A percentile compares a stretch with the other conserved stretches of the same genome.
These are phyloP conservation scores for Melanocharis versteri DNA, from an alignment of 2,113 vertebrate genomes.

Conservation along the genomic window DNA sequence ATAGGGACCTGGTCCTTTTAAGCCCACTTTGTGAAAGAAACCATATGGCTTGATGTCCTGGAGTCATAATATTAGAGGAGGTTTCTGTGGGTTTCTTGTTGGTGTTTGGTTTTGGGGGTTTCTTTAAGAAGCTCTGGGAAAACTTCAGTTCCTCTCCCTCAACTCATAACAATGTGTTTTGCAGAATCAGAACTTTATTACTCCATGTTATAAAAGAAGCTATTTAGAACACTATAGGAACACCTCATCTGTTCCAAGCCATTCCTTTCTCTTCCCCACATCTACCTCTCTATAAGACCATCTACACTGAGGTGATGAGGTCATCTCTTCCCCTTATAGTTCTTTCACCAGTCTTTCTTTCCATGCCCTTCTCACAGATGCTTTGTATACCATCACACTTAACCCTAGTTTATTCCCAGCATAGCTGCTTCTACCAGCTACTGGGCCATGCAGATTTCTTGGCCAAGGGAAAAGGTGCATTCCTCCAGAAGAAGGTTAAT, in stretches of 20 bases:
- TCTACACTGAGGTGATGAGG: neutral
- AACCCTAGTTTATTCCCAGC: neutral
- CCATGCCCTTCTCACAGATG: neutral
- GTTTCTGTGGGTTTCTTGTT: neutral
- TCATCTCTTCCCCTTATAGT: neutral
- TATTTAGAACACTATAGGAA: neutral
- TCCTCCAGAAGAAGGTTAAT: neutral
- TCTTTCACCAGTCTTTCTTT: neutral
- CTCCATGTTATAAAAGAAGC: neutral
- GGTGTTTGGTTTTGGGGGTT: neutral
- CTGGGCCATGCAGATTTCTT: neutral
- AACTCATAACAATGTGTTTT: neutral
- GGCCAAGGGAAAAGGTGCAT: neutral
- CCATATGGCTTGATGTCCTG: neutral
- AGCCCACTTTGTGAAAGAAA: neutral
- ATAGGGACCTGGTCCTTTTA: neutral
- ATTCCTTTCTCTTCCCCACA: neutral
- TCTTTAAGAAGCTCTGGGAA: neutral
- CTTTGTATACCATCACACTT: neutral
- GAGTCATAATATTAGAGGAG: neutral
- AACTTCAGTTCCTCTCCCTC: neutral
- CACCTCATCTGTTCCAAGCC: neutral
- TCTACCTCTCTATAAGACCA: neutral
- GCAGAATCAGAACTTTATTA: neutral
- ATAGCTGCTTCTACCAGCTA: neutral